phyloP scores from a whole-genome alignment of 2,113 vertebrate species.

The Colaptes auratus region DNA sequence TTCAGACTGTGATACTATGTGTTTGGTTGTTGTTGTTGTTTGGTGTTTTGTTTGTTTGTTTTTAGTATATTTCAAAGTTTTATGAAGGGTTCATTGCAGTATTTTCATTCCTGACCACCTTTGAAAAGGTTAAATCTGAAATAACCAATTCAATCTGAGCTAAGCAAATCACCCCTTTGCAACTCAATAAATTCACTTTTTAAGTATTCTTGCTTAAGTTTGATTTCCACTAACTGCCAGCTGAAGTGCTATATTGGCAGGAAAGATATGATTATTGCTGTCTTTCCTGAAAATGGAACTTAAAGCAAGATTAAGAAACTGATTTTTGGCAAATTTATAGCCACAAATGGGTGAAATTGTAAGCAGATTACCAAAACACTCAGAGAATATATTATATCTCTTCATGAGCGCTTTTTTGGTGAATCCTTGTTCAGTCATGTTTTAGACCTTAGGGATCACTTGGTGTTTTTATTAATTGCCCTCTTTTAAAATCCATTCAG shows the following conservation, averaged over 20 bases:
- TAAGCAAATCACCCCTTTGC: slow-evolving; percentile 17
- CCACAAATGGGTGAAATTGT: not conserved
- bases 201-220: slow-evolving; percentile 39
- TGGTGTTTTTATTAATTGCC: slow-evolving; percentile 5
- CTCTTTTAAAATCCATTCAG: not conserved
- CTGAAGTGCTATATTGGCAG: slow-evolving; percentile 17
- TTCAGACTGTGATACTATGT: too few species aligned
- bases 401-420: not conserved
- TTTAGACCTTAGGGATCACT: not conserved
- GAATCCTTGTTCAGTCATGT: not conserved
- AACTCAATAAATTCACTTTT: slow-evolving; percentile 54
- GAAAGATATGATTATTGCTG: not conserved
- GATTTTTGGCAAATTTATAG: slow-evolving; percentile 18
- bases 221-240: slow-evolving; percentile 33
- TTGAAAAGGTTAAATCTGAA: not conserved
- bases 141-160: not conserved
- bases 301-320: slow-evolving; percentile 10
- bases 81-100: not conserved
- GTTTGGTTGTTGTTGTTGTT: too few species aligned
- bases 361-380: slow-evolving; percentile 33
- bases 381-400: not conserved
- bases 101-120: not conserved
- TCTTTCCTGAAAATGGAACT: slow-evolving; percentile 18
- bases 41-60: not conserved
- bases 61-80: not conserved